phyloP scores from a whole-genome alignment of 2,888 invertebrate genomes.

The Caenorhabditis panamensis region DNA sequence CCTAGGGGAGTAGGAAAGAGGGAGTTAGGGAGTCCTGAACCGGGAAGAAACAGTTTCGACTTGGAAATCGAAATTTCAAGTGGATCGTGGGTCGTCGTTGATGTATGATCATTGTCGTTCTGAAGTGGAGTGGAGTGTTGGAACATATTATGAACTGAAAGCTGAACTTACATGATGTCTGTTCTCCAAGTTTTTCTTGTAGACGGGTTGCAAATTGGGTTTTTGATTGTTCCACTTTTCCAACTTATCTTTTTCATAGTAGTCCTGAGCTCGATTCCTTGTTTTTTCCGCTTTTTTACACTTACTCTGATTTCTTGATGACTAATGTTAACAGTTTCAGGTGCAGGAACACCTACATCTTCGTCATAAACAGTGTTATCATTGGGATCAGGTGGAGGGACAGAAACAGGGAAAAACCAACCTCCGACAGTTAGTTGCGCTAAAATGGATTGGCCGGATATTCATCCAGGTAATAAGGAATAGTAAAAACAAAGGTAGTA shows the following conservation, averaged over 20 bases:
- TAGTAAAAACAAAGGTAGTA: not conserved
- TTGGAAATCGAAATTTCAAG: constrained; percentile 44
- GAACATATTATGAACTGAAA: not conserved
- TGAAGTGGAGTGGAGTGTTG: no score
- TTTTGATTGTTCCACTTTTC: constrained; percentile 56
- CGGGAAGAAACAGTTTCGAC: constrained; percentile 44
- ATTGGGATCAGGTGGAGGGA: constrained; percentile 36
- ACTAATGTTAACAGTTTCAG: constrained; percentile 37
- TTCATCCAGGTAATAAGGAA: constrained; percentile 39
- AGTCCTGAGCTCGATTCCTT: constrained; percentile 25
- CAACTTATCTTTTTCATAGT: constrained; percentile 54
- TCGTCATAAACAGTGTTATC: constrained; percentile 60
- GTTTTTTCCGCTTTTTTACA: not conserved
- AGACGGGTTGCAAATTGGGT: constrained; percentile 43
- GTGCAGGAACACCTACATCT: constrained; percentile 32
- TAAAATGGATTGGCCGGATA: constrained; percentile 53
- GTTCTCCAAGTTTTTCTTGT: constrained; percentile 24
- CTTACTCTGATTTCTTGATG: constrained; percentile 54
- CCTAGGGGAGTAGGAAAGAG: constrained; percentile 22
- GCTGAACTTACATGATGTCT: constrained; percentile 30
- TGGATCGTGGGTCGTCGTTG: constrained; percentile 34
- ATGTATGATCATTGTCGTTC: constrained; percentile 35
- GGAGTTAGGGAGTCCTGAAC: constrained; percentile 43
- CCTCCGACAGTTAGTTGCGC: constrained; percentile 55
- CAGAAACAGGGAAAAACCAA: constrained; percentile 60